These are phyloP conservation scores for Gobiocypris rarus DNA, from an alignment of 2,113 vertebrate genomes.

Conservation along the genomic window DNA sequence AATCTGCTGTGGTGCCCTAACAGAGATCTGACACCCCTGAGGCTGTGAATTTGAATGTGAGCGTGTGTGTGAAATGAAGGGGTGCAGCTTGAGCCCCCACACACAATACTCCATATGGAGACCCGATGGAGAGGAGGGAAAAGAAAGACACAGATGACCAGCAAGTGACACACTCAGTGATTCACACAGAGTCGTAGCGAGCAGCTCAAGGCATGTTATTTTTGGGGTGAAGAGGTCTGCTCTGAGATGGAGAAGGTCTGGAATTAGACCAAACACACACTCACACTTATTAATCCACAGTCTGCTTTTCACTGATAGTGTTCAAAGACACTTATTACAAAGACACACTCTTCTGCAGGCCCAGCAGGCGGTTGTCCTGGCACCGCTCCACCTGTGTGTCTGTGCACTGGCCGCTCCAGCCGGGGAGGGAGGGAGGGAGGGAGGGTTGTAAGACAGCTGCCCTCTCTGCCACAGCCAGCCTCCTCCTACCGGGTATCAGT, in stretches of 20 bases:
- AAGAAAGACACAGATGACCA: constrained; percentile 15
- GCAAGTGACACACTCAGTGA: constrained; percentile 5
- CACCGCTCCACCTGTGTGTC: constrained; percentile 43
- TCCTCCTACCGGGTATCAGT: neutral
- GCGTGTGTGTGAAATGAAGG: neutral
- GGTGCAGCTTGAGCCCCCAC: neutral
- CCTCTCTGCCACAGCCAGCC: constrained; percentile 30
- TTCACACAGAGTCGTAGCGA: neutral
- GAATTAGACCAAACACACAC: constrained; percentile 16
- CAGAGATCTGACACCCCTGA: constrained; percentile 18
- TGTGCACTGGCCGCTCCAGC: constrained; percentile 15
- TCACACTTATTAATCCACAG: constrained; percentile 6
- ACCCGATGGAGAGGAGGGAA: neutral
- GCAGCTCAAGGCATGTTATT: neutral
- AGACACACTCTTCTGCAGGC: constrained; percentile 10
- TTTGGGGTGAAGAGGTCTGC: neutral
- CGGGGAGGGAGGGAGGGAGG: constrained; percentile 15
- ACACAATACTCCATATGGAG: constrained; percentile 19
- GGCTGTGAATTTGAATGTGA: neutral
- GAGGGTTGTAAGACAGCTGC: constrained; percentile 35
- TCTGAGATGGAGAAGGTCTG: constrained; percentile 3
- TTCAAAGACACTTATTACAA: constrained; percentile 39
- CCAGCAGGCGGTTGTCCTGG: constrained; percentile 37
- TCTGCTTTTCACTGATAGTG: constrained; percentile 34
- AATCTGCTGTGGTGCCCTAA: constrained; percentile 8